phyloP scores from a whole-genome alignment of 2,797 vertebrate genomes.

The Acestrorhynchus altus region DNA sequence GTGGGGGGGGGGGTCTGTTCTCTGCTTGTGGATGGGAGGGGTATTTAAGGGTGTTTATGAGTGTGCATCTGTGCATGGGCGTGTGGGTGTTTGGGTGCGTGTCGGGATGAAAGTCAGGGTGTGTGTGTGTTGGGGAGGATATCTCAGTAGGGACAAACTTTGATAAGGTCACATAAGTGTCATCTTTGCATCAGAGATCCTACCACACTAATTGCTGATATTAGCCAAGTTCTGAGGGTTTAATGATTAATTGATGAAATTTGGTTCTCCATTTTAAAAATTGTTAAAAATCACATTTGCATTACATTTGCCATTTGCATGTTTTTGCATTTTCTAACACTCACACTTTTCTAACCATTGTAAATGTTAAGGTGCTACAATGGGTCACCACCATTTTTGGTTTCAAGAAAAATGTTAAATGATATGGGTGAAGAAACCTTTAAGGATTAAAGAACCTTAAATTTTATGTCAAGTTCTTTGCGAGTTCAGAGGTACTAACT shows the following conservation, averaged over 20 bases:
- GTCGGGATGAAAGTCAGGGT: conserved; percentile 36
- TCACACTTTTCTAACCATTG: too few species aligned
- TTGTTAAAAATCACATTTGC: too few species aligned
- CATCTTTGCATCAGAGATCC: conserved; percentile 23
- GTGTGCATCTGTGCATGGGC: conserved; percentile 28
- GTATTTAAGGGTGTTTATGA: conserved; percentile 17
- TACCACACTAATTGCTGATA: neutral
- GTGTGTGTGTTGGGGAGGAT: neutral
- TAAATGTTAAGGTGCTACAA: too few species aligned
- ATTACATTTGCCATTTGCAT: too few species aligned
- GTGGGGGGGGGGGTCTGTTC: neutral
- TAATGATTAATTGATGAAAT: neutral
- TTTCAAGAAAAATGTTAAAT: too few species aligned
- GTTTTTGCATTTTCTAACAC: too few species aligned
- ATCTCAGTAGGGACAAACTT: conserved; percentile 49
- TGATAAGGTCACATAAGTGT: conserved; percentile 56
- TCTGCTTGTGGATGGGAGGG: conserved; percentile 36
- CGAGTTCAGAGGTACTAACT: too few species aligned
- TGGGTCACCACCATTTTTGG: too few species aligned
- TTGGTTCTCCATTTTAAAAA: too few species aligned
- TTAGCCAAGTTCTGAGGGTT: neutral
- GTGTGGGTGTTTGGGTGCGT: conserved; percentile 39
- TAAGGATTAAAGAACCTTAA: too few species aligned
- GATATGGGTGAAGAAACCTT: too few species aligned
- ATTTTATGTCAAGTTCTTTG: too few species aligned